Percentiles rank a stretch among this genome's conserved stretches.
Evolutionary conservation across 1,140 invertebrate genomes (phyloP).

Genomic region (Macrobrachium rosenbergii): DNA sequence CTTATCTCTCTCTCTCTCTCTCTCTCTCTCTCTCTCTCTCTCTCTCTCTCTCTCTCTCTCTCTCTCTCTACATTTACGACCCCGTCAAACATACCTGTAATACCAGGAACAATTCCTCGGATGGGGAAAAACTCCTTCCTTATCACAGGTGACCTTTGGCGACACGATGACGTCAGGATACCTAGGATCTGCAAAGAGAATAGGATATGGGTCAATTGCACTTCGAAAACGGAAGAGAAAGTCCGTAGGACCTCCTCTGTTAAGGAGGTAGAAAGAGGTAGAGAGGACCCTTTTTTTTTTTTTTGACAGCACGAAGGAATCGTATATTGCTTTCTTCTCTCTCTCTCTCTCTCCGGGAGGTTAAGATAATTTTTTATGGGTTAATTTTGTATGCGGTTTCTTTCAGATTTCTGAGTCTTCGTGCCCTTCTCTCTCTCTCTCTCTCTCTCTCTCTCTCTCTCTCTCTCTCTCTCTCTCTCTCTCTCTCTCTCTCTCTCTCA

Average conservation of each 20-base stretch:
- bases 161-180: slow-evolving; percentile 31
- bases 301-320: no score
- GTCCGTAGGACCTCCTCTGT: no score
- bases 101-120: slow-evolving; percentile 39
- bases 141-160: slow-evolving; percentile 26
- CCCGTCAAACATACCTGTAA: slow-evolving; percentile 36
- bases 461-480: slow-evolving; percentile 34
- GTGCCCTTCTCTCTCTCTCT: neutral
- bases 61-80: slow-evolving; percentile 6
- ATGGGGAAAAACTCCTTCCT: slow-evolving; percentile 45
- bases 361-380: no score
- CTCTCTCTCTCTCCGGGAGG: neutral
- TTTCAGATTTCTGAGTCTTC: no score
- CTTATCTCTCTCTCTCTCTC: slow-evolving; percentile 22
- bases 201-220: no score
- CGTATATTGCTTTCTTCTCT: no score
- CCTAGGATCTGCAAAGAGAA: slow-evolving; percentile 12
- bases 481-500: slow-evolving; percentile 24
- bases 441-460: slow-evolving; percentile 26
- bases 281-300: no score
- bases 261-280: no score
- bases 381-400: no score
- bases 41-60: neutral
- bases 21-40: slow-evolving; percentile 33
- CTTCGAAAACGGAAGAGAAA: no score